Evolutionary conservation across 2,113 vertebrate species (phyloP).

Genomic region (Megaleporinus macrocephalus): DNA sequence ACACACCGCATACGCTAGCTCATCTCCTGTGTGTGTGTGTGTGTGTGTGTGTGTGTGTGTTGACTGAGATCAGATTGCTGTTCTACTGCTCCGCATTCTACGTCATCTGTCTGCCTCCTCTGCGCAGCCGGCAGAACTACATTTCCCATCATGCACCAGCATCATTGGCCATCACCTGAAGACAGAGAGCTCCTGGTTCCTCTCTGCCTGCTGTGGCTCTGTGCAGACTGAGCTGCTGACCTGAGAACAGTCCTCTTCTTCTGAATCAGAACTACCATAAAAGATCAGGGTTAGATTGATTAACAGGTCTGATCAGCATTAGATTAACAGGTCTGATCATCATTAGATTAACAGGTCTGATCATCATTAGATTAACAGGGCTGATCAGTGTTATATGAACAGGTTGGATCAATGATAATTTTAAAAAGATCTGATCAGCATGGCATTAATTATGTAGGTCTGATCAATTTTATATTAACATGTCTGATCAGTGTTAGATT

Average conservation of each 20-base stretch:
- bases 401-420: too few species aligned
- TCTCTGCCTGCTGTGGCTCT: conserved; percentile 19
- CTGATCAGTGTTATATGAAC: not conserved
- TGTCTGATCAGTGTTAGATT: not conserved
- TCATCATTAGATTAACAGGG: not conserved
- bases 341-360: not conserved
- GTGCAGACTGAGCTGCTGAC: conserved; percentile 33
- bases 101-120: conserved; percentile 7
- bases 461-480: too few species aligned
- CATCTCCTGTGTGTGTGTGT: too few species aligned
- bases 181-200: conserved; percentile 2
- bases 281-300: too few species aligned
- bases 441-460: not conserved
- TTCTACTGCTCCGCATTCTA: not conserved
- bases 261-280: not conserved
- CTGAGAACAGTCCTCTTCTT: not conserved
- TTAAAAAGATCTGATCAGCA: not conserved
- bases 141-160: conserved; percentile 34
- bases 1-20: not conserved
- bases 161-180: conserved; percentile 22
- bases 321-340: not conserved
- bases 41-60: too few species aligned
- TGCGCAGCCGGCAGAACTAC: conserved; percentile 27
- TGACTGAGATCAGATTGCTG: conserved; percentile 1
- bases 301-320: not conserved